A percentile compares a stretch with the other conserved stretches of the same genome.
These are phyloP conservation scores for Nibea coibor DNA, from an alignment of 2,113 vertebrate genomes.

Conservation along the genomic window DNA sequence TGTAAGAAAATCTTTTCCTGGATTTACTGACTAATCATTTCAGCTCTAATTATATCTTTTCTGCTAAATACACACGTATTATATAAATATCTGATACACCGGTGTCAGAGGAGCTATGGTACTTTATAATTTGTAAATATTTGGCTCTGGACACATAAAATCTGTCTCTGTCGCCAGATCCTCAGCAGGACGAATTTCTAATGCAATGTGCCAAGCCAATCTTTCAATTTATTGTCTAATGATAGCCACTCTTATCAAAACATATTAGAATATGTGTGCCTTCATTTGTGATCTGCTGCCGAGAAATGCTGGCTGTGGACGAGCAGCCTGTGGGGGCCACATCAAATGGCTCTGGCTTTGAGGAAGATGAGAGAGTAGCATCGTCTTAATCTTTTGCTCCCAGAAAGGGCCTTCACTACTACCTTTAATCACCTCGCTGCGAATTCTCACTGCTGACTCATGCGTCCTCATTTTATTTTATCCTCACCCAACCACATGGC, in stretches of 20 bases:
- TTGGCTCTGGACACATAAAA: constrained; percentile 29
- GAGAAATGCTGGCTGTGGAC: constrained; percentile 57
- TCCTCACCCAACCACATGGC: constrained; percentile 53
- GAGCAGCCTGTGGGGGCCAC: constrained; percentile 51
- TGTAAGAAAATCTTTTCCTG: no score
- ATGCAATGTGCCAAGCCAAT: constrained; percentile 57
- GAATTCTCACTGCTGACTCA: constrained; percentile 70
- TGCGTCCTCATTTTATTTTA: constrained; percentile 60
- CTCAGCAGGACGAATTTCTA: constrained; percentile 58
- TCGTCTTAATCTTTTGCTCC: constrained; percentile 75
- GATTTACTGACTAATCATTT: not conserved
- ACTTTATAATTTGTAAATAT: constrained; percentile 46
- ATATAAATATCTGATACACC: not conserved
- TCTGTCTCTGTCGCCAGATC: constrained; percentile 30
- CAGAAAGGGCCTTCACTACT: constrained; percentile 67
- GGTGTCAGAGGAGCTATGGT: constrained; percentile 16
- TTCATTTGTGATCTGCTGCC: constrained; percentile 58
- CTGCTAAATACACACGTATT: not conserved
- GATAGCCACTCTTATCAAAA: constrained; percentile 68
- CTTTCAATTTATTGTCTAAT: constrained; percentile 70
- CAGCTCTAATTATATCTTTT: not conserved
- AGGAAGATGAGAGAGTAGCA: constrained; percentile 73
- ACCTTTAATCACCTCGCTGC: constrained; percentile 77
- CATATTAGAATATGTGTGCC: constrained; percentile 68
- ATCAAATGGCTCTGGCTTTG: constrained; percentile 75